These are phyloP conservation scores for Strigops habroptila DNA, from an alignment of 2,113 vertebrate species.

Conservation along the genomic window DNA sequence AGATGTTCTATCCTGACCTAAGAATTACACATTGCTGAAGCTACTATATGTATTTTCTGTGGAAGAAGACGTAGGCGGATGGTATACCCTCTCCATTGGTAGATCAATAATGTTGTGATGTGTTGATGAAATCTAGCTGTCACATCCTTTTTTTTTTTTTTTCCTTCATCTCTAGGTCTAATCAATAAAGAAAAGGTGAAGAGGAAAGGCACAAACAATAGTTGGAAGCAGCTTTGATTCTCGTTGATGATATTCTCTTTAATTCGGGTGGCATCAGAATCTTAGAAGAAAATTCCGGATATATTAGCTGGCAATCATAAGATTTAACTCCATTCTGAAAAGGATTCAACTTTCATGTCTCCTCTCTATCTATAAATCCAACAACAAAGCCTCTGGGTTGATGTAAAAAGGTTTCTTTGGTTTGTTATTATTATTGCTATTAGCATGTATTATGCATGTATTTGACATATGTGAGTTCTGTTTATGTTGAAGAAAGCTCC, in stretches of 20 bases:
- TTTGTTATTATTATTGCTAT: neutral
- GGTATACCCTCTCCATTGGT: neutral
- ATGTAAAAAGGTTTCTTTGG: neutral
- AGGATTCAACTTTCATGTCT: neutral
- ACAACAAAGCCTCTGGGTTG: neutral
- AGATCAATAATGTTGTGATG: neutral
- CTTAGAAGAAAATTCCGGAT: neutral
- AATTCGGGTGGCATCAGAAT: neutral
- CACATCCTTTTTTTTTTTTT: neutral
- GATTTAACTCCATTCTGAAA: neutral
- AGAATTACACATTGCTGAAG: neutral
- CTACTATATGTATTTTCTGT: constrained; percentile 24
- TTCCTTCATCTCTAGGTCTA: neutral
- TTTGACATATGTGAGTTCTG: neutral
- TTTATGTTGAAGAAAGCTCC: neutral
- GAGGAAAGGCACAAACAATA: neutral
- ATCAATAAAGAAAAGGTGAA: constrained; percentile 19
- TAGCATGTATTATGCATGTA: neutral
- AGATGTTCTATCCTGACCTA: neutral
- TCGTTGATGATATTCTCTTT: neutral
- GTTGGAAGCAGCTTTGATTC: neutral
- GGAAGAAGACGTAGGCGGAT: neutral
- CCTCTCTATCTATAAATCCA: neutral
- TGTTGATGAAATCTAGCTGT: neutral
- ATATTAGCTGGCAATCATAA: neutral